These are phyloP conservation scores for Tachyglossus aculeatus DNA, from an alignment of 2,797 vertebrate species.

Conservation along the genomic window DNA sequence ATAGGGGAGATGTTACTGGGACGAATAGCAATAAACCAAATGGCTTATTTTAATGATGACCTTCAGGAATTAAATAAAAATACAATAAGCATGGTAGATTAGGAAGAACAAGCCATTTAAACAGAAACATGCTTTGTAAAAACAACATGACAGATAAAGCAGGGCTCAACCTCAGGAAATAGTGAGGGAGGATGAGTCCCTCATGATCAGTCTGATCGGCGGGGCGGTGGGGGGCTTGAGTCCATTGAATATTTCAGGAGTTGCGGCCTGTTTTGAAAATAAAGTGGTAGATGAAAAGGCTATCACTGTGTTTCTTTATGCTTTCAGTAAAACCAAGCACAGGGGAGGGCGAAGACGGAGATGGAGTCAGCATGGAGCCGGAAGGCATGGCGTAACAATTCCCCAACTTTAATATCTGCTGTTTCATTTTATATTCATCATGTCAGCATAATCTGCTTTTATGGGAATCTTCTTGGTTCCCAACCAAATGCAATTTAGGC, in stretches of 20 bases:
- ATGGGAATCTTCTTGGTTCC: slow-evolving; percentile 78
- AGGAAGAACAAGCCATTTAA: slow-evolving; percentile 74
- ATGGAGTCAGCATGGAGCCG: slow-evolving; percentile 25
- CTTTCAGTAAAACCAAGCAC: slow-evolving; percentile 29
- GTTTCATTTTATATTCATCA: slow-evolving; percentile 79
- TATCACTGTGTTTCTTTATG: slow-evolving; percentile 46
- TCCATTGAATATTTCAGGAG: slow-evolving; percentile 49
- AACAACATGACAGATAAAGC: slow-evolving; percentile 27
- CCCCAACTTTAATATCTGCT: slow-evolving; percentile 76
- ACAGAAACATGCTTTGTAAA: slow-evolving; percentile 59
- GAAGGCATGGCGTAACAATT: slow-evolving; percentile 66
- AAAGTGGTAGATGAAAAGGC: slow-evolving; percentile 57
- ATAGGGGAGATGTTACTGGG: slow-evolving; percentile 16
- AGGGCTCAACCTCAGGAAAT: slow-evolving; percentile 35
- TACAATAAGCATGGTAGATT: slow-evolving; percentile 66
- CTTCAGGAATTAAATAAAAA: slow-evolving; percentile 72
- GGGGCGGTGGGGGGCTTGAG: slow-evolving; percentile 35
- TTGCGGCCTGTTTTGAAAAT: slow-evolving; percentile 34
- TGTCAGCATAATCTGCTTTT: slow-evolving; percentile 80
- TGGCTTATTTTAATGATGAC: slow-evolving; percentile 70
- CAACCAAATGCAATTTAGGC: slow-evolving; percentile 75
- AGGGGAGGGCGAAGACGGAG: background rate
- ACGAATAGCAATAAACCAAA: slow-evolving; percentile 37
- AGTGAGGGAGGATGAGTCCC: slow-evolving; percentile 40
- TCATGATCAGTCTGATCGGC: slow-evolving; percentile 2